Base-by-base conservation (phyloP, 2,888 invertebrate genomes). In the Tinea semifulvella region DNA sequence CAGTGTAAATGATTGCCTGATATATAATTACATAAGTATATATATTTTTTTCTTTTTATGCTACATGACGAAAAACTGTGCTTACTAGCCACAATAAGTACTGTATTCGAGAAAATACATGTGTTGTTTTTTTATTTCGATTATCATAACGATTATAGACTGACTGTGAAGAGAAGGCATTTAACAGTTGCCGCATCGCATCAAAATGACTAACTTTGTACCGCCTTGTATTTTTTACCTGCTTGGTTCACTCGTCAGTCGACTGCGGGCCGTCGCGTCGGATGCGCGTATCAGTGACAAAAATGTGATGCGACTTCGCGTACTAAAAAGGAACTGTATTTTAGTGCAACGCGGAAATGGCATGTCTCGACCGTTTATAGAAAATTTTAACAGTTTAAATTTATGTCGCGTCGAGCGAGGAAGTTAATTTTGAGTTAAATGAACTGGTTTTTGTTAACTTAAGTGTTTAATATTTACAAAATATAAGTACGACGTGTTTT, bases 401-500 rank as follows among this genome's bases (percentile, higher is more conserved):
- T 22, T 22, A 31, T 31, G 31, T 11, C 13, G 31, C 31, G 14
- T 31, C n/a, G 11, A 31, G 31, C 14, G 31, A 31, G 31, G 31
- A 31, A 31, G 31, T 31, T 31, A 14, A 31, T 31, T 31, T 31
- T 31, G 31, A 31, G 11, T 14, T 31, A 31, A n/a, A 31, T 3
- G 27, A 27, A 27, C 27, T 27, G 27, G 27, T 7, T 27, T 27
- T 31, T 14, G 13, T 4, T 26, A 11, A 26, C 26, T 26, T 10
- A 10, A 6, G 31, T 4, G n/a, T 61, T 53, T 60, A 53, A 58
- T 70, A 66, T 65, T 65, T 66, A 62, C 54, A 56, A 54, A 53
- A 53, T 65, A 48, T 53, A 60, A 63, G n/a, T n/a, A n/a, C n/a
- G 75, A 31, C 14, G 69, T 73, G 52, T 68, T 73, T 66, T 64